Conservation (phyloP, 2,888 invertebrate species). For the Dicroscelio sp. region DNA sequence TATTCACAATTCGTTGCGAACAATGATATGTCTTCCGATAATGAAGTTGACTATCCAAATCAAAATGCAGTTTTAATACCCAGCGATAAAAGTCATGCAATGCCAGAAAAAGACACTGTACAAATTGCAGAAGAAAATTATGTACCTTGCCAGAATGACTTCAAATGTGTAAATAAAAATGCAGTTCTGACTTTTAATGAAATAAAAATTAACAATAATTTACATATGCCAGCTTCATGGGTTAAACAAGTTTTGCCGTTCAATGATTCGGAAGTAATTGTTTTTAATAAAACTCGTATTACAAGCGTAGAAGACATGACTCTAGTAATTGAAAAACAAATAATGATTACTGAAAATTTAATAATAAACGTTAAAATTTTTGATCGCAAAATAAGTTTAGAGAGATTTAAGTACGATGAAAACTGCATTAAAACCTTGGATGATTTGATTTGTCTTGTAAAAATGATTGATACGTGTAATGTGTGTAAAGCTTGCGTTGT, state of each 20-base stretch:
- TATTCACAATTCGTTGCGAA: no score
- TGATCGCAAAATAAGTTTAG: not conserved
- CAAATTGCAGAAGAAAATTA: no score
- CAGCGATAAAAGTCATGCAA: no score
- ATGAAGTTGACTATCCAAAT: not conserved
- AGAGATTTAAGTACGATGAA: not conserved
- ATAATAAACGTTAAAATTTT: not conserved
- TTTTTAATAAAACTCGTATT: slow-evolving; percentile 9
- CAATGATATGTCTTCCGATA: not conserved
- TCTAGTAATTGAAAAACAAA: slow-evolving; percentile 4
- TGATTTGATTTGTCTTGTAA: not conserved
- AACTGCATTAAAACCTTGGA: not conserved
- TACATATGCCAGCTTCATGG: slow-evolving; percentile 17
- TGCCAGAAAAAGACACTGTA: no score
- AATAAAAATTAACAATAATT: slow-evolving; percentile 13
- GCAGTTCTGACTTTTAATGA: not conserved
- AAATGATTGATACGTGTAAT: slow-evolving; percentile 7
- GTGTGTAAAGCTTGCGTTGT: slow-evolving; percentile 11
- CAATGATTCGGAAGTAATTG: not conserved
- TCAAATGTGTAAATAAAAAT: not conserved
- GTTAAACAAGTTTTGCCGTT: not conserved
- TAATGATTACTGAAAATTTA: not conserved
- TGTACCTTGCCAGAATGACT: no score
- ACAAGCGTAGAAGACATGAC: not conserved
- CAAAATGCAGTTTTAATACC: not conserved